Base-by-base conservation (phyloP, 2,888 invertebrate genomes). In the Hipparchia semele region DNA sequence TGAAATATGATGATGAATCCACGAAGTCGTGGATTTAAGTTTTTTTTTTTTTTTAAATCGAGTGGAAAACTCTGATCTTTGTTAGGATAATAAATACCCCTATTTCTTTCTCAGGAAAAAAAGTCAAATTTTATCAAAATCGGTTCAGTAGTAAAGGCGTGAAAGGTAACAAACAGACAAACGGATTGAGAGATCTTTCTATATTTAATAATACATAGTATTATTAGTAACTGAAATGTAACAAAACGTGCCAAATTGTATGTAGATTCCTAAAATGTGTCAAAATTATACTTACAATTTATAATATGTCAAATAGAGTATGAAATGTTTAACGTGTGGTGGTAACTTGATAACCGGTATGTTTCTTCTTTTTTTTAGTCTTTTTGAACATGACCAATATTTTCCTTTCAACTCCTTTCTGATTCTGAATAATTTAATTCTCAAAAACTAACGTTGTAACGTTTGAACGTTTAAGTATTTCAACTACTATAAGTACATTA, bases 171-270 rank as follows among this genome's bases (percentile, higher is more conserved):
- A 39, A 39, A 39, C 39, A 39, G 39, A 39, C 39, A 39, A 1
- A 39, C 39, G 2, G 39, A 39, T 39, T 39, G 39, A 39, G 39
- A 0, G 39, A 56, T 56, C 33, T 33, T 13, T 33, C 33, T 59
- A 8, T 23, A 33, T 33, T 8, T 33, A 2, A 7, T 58, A 10
- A 10, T 53, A 23, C 23, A 23, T 23, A 23, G 1, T 39, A 4
- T 53, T 2, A 62, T 49, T 13, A 49, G 49, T 49, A 62, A 62
- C 49, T 62, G 13, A 13, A 62, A 62, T 13, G 9, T 49, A 62
- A 13, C 8, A 49, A 49, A 49, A 49, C 49, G 62, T 62, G 62
- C 62, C 62, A 62, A 62, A 62, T 46, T 62, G 45, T 9, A 62
- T n/a, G 62, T 3, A 49, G 13, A 23, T 13, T 46, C 1, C 1